These are phyloP conservation scores for Cecropterus lyciades DNA, from an alignment of 1,140 invertebrate genomes.

Conservation along the genomic window DNA sequence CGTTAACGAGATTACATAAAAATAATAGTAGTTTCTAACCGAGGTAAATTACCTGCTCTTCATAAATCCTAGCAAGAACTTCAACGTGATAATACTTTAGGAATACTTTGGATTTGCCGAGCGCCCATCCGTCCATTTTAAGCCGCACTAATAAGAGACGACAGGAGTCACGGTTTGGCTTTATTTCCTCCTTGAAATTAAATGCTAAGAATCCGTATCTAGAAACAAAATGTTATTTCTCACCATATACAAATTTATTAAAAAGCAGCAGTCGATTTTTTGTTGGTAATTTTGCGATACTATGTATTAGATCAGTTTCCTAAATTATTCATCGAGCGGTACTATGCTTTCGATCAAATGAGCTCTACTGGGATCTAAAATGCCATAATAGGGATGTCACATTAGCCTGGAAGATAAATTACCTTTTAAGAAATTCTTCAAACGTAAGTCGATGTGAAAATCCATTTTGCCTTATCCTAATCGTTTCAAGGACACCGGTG, in stretches of 20 bases:
- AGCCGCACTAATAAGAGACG: conserved; percentile 88
- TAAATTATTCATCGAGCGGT: too few relatives aligned
- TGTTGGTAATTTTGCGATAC: too few relatives aligned
- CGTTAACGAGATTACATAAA: too few relatives aligned
- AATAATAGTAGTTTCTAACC: too few relatives aligned
- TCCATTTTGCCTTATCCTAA: conserved; percentile 91
- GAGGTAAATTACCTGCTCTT: conserved; percentile 86
- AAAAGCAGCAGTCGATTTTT: too few relatives aligned
- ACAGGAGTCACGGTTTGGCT: conserved; percentile 89
- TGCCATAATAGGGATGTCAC: too few relatives aligned
- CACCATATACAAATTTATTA: too few relatives aligned
- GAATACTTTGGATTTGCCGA: conserved; percentile 95
- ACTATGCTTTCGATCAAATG: not conserved
- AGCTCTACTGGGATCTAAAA: too few relatives aligned
- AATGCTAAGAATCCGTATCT: conserved; percentile 93
- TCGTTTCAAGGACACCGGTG: conserved; percentile 93
- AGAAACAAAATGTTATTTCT: conserved; percentile 41
- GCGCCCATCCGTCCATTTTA: conserved; percentile 92
- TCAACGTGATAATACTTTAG: conserved; percentile 95
- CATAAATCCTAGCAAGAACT: conserved; percentile 91
- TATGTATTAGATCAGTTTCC: too few relatives aligned
- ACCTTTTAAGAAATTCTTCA: conserved; percentile 92
- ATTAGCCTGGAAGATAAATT: too few relatives aligned
- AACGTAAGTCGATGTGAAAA: conserved; percentile 92
- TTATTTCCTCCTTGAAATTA: conserved; percentile 89